Evolutionary conservation across 2,797 vertebrate species (phyloP), one percentile per base, ranked within the genome.

Genomic region (Cuniculus paca): DNA sequence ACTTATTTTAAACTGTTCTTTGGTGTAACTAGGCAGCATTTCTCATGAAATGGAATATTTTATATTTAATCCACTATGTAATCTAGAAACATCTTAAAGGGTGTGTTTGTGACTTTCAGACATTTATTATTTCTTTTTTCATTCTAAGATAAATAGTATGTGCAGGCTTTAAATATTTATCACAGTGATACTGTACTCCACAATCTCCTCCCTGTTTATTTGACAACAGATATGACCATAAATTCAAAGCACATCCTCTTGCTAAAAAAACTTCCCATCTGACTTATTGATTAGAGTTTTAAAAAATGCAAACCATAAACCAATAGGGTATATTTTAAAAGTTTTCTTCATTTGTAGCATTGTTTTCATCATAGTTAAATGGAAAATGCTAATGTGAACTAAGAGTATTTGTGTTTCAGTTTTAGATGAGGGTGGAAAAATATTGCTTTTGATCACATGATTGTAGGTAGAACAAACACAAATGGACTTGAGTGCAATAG

Each of bases 281-380:
- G 36, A 61, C 11, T 56, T 96, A 87, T 36, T 89, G 60, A 50
- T 42, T 78, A 91, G n/a, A 5, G 4, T 94, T 92, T 88, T 70
- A 39, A 74, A 74, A 78, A 6, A 54, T 70, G 56, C n/a, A 89
- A 92, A 86, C 13, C 78, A 87, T 61, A 95, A 61, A 42, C 61
- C 34, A 91, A 82, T 9, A 88, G 65, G 54, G 45, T 90, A 24
- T 34, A 81, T 82, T 95, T 61, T 36, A 56, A 84, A 74, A 56
- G 34, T 22, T 86, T 72, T 81, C 34, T 83, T 89, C 34, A 54
- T 90, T 93, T 88, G n/a, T 81, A 80, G 7, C 11, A 68, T 56
- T 94, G 7, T 63, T 95, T 91, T 45, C 70, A 63, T 17, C 14
- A 75, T 17, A 92, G 20, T 78, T 80, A 63, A n/a, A 94, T 94